Conservation (phyloP, 2,113 vertebrate species). For the Orientallactaga bullata region DNA sequence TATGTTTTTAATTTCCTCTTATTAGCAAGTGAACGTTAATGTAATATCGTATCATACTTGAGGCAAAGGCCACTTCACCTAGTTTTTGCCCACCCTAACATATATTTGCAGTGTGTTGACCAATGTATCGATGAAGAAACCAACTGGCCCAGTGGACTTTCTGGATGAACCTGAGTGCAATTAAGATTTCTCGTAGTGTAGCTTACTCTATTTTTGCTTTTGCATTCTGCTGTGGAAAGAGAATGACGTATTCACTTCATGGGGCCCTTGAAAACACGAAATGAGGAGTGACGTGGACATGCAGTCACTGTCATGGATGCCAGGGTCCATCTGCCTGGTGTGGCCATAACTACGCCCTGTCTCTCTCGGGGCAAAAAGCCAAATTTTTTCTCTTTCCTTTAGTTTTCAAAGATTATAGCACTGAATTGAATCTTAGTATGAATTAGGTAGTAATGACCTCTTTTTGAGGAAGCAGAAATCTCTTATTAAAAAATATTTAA, state of each 20-base stretch:
- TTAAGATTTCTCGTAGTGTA: slow-evolving; percentile 14
- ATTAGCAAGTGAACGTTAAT: slow-evolving; percentile 26
- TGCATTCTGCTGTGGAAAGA: slow-evolving; percentile 42
- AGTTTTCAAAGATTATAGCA: slow-evolving; percentile 54
- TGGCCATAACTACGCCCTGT: not conserved
- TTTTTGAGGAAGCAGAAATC: slow-evolving; percentile 46
- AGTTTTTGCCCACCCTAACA: slow-evolving; percentile 27
- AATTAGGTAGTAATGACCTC: slow-evolving; percentile 24
- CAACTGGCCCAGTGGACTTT: not conserved
- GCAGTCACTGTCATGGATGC: slow-evolving; percentile 1
- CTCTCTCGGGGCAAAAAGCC: not conserved
- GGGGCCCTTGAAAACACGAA: slow-evolving; percentile 40
- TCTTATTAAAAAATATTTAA: slow-evolving; percentile 40
- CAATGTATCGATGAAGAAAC: not conserved
- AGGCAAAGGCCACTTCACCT: not conserved
- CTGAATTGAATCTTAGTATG: slow-evolving; percentile 52
- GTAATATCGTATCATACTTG: not conserved
- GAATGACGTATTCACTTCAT: slow-evolving; percentile 38
- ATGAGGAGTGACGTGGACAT: not conserved
- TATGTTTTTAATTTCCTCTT: slow-evolving; percentile 69
- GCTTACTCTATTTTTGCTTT: slow-evolving; percentile 44
- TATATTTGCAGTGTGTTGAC: slow-evolving; percentile 29
- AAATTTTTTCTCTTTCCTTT: slow-evolving; percentile 33
- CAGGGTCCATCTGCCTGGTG: not conserved
- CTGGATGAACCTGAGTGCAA: not conserved